Conservation (phyloP, 2,113 vertebrate genomes). For the Micromys minutus region DNA sequence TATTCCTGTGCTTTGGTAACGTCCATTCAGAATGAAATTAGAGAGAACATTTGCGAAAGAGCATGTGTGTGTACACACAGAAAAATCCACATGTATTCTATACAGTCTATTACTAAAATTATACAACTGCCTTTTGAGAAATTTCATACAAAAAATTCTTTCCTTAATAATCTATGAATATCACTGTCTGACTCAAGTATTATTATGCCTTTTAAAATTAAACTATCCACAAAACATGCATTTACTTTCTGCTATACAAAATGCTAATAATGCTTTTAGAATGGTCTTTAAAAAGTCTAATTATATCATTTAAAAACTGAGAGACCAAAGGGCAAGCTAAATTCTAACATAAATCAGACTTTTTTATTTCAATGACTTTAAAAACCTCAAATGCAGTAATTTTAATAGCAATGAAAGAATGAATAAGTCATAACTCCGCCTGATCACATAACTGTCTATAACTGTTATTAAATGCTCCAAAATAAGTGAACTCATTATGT, state of each 20-base stretch:
- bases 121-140: slow-evolving; percentile 83
- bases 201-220: slow-evolving; percentile 92
- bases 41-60: slow-evolving; percentile 62
- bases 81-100: slow-evolving; percentile 69
- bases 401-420: slow-evolving; percentile 93
- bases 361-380: slow-evolving; percentile 92
- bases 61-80: slow-evolving; percentile 74
- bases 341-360: slow-evolving; percentile 97
- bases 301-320: slow-evolving; percentile 95
- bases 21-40: slow-evolving; percentile 74
- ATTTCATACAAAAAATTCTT: slow-evolving; percentile 85
- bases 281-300: slow-evolving; percentile 97
- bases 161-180: slow-evolving; percentile 90
- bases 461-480: slow-evolving; percentile 93
- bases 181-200: slow-evolving; percentile 88
- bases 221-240: slow-evolving; percentile 90
- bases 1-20: slow-evolving; percentile 76
- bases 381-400: slow-evolving; percentile 92
- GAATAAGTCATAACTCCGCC: slow-evolving; percentile 92
- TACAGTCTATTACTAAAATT: slow-evolving; percentile 77
- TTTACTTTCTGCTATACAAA: slow-evolving; percentile 92
- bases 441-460: slow-evolving; percentile 94
- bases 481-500: slow-evolving; percentile 93
- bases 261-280: slow-evolving; percentile 96
- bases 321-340: slow-evolving; percentile 95